Conservation (phyloP, 35 echinoderm and acorn worm species). For the Patiria miniata region DNA sequence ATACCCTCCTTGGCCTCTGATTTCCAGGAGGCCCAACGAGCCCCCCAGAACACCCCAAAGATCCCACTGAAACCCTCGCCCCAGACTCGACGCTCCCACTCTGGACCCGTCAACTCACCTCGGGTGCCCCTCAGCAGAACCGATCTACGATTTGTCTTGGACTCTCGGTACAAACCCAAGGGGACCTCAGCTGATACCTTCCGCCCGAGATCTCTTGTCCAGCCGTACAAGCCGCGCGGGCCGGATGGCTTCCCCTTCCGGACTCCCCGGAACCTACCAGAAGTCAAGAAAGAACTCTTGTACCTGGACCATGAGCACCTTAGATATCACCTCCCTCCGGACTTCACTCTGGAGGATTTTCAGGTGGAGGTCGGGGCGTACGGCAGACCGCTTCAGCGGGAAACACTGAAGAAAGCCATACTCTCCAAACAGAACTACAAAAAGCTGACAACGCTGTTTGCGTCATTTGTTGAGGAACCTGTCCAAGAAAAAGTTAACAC, state of each 20-base stretch:
- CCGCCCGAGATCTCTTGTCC: slow-evolving; percentile 72
- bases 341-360: slow-evolving; percentile 85
- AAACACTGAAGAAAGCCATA: slow-evolving; percentile 61
- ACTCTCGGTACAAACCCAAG: slow-evolving; percentile 69
- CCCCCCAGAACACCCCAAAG: slow-evolving; percentile 90
- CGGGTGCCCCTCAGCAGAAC: slow-evolving; percentile 7
- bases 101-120: neutral
- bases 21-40: slow-evolving; percentile 47
- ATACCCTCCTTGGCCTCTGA: slow-evolving; percentile 74
- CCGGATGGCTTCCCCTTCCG: slow-evolving; percentile 86
- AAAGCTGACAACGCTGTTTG: slow-evolving; percentile 97
- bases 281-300: slow-evolving; percentile 75
- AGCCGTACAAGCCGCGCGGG: slow-evolving; percentile 91
- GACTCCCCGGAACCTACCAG: slow-evolving; percentile 61
- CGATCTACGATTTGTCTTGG: slow-evolving; percentile 78
- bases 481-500: slow-evolving; percentile 75
- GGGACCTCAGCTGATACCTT: slow-evolving; percentile 43
- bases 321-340: slow-evolving; percentile 54
- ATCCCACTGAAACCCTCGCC: neutral
- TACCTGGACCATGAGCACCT: slow-evolving; percentile 76
- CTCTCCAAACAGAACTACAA: slow-evolving; percentile 98
- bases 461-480: slow-evolving; percentile 73
- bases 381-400: slow-evolving; percentile 35
- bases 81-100: neutral
- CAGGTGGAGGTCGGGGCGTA: slow-evolving; percentile 44